phyloP scores from a whole-genome alignment of 1,140 invertebrate genomes.

The Choristoneura fumiferana region DNA sequence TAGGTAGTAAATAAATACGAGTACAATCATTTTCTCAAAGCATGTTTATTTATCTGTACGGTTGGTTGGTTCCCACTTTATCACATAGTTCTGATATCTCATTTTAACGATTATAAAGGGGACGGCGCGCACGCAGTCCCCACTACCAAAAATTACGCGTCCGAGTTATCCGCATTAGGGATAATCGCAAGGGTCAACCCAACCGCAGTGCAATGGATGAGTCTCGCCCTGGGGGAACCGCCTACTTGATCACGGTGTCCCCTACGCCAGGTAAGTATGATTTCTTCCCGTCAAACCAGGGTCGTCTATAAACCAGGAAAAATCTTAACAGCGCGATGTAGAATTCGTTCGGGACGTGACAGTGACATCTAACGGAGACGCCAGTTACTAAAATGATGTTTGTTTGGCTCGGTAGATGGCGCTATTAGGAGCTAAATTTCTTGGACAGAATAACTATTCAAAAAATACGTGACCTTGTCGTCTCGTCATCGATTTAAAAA shows the following conservation, averaged over 20 bases:
- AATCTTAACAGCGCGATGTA: too few species aligned
- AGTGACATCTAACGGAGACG: background rate
- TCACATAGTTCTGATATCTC: too few species aligned
- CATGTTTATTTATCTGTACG: too few species aligned
- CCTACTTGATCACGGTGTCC: constrained; percentile 15
- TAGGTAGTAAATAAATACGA: too few species aligned
- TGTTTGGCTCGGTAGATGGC: background rate
- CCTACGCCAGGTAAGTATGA: constrained; percentile 18
- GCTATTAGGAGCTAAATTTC: background rate
- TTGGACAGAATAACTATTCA: too few species aligned
- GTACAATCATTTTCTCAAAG: too few species aligned
- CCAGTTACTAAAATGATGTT: background rate
- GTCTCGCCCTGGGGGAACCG: constrained; percentile 78
- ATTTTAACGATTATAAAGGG: background rate
- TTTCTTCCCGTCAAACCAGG: background rate
- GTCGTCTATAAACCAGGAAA: too few species aligned
- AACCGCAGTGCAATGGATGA: constrained; percentile 85
- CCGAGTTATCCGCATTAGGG: constrained; percentile 85
- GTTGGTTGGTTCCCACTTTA: too few species aligned
- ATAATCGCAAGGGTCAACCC: constrained; percentile 86
- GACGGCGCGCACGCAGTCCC: constrained; percentile 57
- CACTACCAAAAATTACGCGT: constrained; percentile 85
- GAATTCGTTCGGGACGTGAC: too few species aligned
- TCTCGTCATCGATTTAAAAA: too few species aligned
- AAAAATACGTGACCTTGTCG: too few species aligned